These are phyloP conservation scores for Heliconius nattereri DNA, from an alignment of 1,140 invertebrate species.

Conservation along the genomic window DNA sequence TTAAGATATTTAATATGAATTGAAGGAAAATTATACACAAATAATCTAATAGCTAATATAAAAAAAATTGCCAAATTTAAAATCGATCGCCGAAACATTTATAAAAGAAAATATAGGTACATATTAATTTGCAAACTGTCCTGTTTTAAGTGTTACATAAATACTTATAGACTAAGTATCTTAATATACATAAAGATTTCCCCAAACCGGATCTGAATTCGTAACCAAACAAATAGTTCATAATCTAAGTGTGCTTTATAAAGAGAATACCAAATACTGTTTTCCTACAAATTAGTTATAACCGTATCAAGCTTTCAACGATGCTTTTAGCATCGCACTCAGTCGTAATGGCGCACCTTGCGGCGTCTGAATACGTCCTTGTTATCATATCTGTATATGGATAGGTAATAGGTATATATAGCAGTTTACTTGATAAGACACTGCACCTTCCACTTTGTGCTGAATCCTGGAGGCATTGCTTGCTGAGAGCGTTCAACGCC, in stretches of 20 bases:
- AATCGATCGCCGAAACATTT: too few relatives aligned
- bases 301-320: constrained; percentile 1
- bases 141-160: neutral
- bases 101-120: too few relatives aligned
- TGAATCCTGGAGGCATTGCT: too few relatives aligned
- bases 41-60: too few relatives aligned
- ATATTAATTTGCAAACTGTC: neutral
- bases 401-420: neutral
- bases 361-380: constrained; percentile 66
- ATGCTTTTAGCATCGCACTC: constrained; percentile 41
- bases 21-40: too few relatives aligned
- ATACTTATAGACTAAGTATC: neutral
- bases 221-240: neutral
- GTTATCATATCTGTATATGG: neutral
- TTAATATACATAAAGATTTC: neutral
- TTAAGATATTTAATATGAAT: too few relatives aligned
- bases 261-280: neutral
- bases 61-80: too few relatives aligned
- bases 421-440: too few relatives aligned
- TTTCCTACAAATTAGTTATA: constrained; percentile 30
- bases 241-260: too few relatives aligned
- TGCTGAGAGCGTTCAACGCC: too few relatives aligned
- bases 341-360: constrained; percentile 65
- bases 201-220: neutral
- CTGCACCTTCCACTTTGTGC: too few relatives aligned